Percentiles rank a stretch among this genome's conserved stretches.
Evolutionary conservation across 2,888 invertebrate species (phyloP).

Genomic region (Chirona hameri): DNA sequence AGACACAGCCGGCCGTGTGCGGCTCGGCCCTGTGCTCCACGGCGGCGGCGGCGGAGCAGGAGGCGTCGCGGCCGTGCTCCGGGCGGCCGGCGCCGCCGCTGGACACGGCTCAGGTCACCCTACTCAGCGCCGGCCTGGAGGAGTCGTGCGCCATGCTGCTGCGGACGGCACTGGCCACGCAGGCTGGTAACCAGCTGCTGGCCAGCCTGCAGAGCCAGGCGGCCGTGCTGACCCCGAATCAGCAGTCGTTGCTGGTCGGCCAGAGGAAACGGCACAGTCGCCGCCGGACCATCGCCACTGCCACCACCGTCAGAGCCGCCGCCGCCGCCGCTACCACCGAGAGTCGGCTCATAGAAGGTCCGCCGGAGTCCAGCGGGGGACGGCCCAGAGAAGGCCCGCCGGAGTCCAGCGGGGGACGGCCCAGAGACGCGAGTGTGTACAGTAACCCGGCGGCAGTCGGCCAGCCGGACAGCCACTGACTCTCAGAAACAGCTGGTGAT

Average conservation of each 20-base stretch:
- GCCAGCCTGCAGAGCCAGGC: background rate
- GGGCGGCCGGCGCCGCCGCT: slow-evolving; percentile 2
- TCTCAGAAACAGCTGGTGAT: too few species aligned
- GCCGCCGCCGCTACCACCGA: too few species aligned
- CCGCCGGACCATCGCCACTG: background rate
- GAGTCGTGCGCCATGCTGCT: slow-evolving; percentile 12
- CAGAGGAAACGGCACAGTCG: background rate
- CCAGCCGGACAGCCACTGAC: background rate
- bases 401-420: too few species aligned
- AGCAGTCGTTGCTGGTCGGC: too few species aligned
- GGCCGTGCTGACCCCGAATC: background rate
- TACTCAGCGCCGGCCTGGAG: background rate
- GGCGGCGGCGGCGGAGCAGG: background rate
- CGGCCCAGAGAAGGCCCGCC: too few species aligned
- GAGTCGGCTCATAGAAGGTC: too few species aligned
- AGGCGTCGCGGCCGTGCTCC: background rate
- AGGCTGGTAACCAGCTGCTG: slow-evolving; percentile 8
- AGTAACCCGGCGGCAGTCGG: background rate
- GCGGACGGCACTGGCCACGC: background rate
- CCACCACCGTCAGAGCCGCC: too few species aligned
- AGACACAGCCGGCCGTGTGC: background rate
- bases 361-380: too few species aligned
- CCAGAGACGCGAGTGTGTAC: too few species aligned
- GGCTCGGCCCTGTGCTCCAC: background rate
- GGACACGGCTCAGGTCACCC: background rate